Percentiles rank a stretch among this genome's conserved stretches.
phyloP scores from a whole-genome alignment of 2,113 vertebrate species.

The Emydura subglobosa region DNA sequence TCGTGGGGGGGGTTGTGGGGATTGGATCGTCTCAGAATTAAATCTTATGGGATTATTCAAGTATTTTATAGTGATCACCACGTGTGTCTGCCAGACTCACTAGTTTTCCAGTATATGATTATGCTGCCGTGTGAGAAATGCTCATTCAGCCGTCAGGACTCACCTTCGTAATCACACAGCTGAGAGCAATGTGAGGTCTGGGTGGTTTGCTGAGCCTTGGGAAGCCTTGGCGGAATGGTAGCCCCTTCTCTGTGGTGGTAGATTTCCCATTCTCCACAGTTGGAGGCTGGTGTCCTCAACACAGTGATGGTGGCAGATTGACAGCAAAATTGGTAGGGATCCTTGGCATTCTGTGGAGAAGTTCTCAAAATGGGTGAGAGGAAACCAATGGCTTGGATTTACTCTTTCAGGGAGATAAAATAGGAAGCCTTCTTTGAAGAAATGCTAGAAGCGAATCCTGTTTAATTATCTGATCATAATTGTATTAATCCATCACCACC shows the following conservation, averaged over 20 bases:
- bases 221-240: not conserved
- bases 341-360: not conserved
- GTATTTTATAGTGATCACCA: not conserved
- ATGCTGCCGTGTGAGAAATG: not conserved
- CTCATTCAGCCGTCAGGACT: not conserved
- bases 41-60: not conserved
- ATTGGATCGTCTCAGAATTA: not conserved
- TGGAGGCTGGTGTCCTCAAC: not conserved
- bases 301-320: not conserved
- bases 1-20: not conserved
- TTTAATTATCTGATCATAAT: fast-evolving
- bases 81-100: not conserved
- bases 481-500: not conserved
- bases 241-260: not conserved
- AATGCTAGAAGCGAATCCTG: not conserved
- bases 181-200: not conserved
- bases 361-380: not conserved
- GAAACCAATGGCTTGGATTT: not conserved
- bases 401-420: not conserved
- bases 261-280: not conserved
- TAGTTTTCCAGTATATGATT: not conserved
- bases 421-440: not conserved
- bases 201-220: not conserved
- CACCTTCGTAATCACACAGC: not conserved
- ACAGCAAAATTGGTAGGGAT: not conserved